Evolutionary conservation across 2,113 vertebrate genomes (phyloP).

Genomic region (Boleophthalmus pectinirostris): DNA sequence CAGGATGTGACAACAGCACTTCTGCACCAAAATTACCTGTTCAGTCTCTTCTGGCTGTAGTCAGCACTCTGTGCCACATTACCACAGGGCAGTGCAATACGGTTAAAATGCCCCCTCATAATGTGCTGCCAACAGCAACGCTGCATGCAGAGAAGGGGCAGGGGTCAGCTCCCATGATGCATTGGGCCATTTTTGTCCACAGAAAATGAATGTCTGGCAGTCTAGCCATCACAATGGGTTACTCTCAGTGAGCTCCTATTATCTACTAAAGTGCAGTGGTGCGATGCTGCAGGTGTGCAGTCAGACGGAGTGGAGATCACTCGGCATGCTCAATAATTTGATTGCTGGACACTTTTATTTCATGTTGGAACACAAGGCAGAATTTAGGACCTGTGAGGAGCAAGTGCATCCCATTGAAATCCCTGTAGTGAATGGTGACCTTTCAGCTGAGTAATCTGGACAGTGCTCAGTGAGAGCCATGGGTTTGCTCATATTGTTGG

Average conservation of each 20-base stretch:
- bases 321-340: background rate
- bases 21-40: conserved; percentile 31
- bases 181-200: conserved; percentile 29
- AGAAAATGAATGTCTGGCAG: conserved; percentile 31
- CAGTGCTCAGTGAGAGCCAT: background rate
- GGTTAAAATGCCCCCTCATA: conserved; percentile 55
- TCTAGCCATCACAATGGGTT: conserved; percentile 27
- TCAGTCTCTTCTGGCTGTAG: conserved; percentile 6
- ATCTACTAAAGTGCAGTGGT: conserved; percentile 3
- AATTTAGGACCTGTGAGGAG: conserved; percentile 19
- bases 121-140: conserved; percentile 41
- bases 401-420: conserved; percentile 18
- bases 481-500: conserved; percentile 18
- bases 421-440: conserved; percentile 41
- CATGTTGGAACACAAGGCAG: conserved; percentile 17
- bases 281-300: conserved; percentile 27
- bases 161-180: conserved; percentile 45
- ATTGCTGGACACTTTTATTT: conserved; percentile 22
- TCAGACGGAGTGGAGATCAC: conserved; percentile 19
- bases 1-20: background rate
- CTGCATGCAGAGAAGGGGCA: conserved; percentile 13
- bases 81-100: conserved; percentile 31
- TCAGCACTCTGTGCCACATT: conserved; percentile 36
- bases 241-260: conserved; percentile 32
- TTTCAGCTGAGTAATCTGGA: conserved; percentile 35